Percentiles rank a stretch among this genome's conserved stretches.
These are phyloP conservation scores for Chlorops oryzae DNA, from an alignment of 1,140 invertebrate genomes.

Conservation along the genomic window DNA sequence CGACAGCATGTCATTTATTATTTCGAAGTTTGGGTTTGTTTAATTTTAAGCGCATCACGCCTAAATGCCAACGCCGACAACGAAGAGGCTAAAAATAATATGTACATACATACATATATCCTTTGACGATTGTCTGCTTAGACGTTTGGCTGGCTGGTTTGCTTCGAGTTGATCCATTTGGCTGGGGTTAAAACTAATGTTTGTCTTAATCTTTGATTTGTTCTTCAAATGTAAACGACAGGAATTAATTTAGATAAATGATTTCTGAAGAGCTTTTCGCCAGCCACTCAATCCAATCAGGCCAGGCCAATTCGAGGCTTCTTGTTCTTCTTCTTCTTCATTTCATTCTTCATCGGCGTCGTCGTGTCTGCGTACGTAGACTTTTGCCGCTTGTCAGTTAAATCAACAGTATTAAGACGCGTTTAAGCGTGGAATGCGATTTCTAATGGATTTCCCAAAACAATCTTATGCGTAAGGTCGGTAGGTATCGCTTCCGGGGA, in stretches of 20 bases:
- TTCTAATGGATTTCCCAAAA: constrained; percentile 13
- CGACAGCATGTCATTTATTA: constrained; percentile 42
- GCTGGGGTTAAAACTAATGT: constrained; percentile 31
- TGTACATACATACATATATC: constrained; percentile 7
- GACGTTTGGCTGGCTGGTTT: constrained; percentile 9
- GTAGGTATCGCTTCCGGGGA: no score
- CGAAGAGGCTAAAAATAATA: not conserved
- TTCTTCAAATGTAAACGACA: constrained; percentile 48
- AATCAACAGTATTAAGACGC: no score
- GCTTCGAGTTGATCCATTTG: constrained; percentile 5
- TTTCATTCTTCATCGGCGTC: no score
- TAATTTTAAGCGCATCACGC: constrained; percentile 12
- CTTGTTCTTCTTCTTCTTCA: not conserved
- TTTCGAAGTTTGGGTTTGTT: constrained; percentile 18
- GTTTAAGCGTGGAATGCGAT: constrained; percentile 33
- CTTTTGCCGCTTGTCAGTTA: constrained; percentile 39
- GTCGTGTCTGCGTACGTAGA: constrained; percentile 16
- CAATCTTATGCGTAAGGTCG: constrained; percentile 10
- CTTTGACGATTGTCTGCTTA: not conserved
- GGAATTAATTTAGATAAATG: constrained; percentile 50
- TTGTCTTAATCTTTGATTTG: constrained; percentile 49
- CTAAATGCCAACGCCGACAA: constrained; percentile 11
- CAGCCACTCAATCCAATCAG: constrained; percentile 1
- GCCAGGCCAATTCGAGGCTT: no score
- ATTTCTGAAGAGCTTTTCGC: constrained; percentile 40